Evolutionary conservation across 2,888 invertebrate genomes (phyloP), one percentile per base, ranked within the genome.

Genomic region (Heliconius charithonia): DNA sequence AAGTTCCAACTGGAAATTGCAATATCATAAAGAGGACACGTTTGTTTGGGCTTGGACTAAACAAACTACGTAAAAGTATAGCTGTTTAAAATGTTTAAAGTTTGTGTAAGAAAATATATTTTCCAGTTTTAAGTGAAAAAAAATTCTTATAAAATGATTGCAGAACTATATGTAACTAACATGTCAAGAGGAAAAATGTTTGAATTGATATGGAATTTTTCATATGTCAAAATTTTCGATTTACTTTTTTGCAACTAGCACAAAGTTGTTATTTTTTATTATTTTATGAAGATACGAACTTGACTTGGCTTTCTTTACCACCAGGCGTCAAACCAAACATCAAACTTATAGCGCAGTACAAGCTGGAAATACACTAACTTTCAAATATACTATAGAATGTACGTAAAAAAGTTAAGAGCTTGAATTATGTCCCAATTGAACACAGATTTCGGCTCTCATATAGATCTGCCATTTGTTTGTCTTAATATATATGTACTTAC

Each of bases 21-120:
- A 73, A 66, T 77, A 73, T 74, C 67, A 59, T 78, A 78, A 59
- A 62, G 73, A 77, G 72, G 37, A 77, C 27, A 77, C 73, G 77
- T 77, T 62, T 77, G 73, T 67, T 73, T 62, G 56, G n/a, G 74
- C 45, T 45, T 22, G 27, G 27, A 65, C 62, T 22, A 65, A 74
- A 65, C 41, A 65, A 74, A 74, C 74, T 74, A 19, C n/a, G 29
- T 27, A 65, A 63, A 65, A 74, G 16, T 37, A 25, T 59, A 32
- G 25, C n/a, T 37, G 37, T 25, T 72, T 29, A 10, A 37, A 72
- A 72, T 32, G 13, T n/a, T 59, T 56, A 19, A n/a, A 25, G 10
- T 59, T n/a, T 37, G 32, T 59, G 16, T 59, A 37, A 59, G 32
- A 72, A 32, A 59, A 37, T 59, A 9, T 37, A 19, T 16, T 13